A percentile compares a stretch with the other conserved stretches of the same genome.
These are phyloP conservation scores for Euphysa ruthae DNA, from an alignment of 30 jellyfish, hydroid and myxozoan genomes.

Conservation along the genomic window DNA sequence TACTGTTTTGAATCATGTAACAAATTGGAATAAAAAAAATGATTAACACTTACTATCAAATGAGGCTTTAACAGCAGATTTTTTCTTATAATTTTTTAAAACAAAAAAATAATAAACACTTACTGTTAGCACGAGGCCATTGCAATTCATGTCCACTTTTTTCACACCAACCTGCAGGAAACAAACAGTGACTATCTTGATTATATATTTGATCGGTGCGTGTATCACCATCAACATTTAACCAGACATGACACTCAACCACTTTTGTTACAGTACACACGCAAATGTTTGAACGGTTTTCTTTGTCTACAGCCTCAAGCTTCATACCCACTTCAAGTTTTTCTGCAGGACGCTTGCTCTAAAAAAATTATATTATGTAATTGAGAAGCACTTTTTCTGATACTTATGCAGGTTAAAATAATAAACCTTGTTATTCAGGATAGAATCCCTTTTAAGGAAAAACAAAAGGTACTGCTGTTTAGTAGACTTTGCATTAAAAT, in stretches of 20 bases:
- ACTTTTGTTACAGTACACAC: conserved; percentile 74
- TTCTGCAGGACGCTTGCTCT: not conserved
- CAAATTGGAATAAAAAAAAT: no score
- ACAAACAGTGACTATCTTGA: conserved; percentile 41
- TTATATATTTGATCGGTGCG: conserved; percentile 79
- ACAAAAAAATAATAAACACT: conserved; percentile 10
- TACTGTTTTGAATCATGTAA: no score
- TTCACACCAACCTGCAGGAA: conserved; percentile 97
- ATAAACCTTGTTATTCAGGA: no score
- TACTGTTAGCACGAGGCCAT: conserved; percentile 97
- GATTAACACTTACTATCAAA: no score
- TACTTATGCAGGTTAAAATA: no score
- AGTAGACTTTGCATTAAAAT: no score
- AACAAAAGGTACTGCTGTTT: no score
- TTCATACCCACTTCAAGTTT: conserved; percentile 77
- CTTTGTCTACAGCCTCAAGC: conserved; percentile 89
- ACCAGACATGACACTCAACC: conserved; percentile 71
- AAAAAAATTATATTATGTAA: no score
- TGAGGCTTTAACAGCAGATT: no score
- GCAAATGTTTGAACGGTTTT: conserved; percentile 56
- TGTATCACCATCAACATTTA: conserved; percentile 81
- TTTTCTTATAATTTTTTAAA: no score
- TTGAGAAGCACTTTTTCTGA: no score
- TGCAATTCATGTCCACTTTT: conserved; percentile 92
- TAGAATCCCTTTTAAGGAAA: no score